phyloP scores from a whole-genome alignment of 2,797 vertebrate genomes.

The Hydrocynus forskahlii region DNA sequence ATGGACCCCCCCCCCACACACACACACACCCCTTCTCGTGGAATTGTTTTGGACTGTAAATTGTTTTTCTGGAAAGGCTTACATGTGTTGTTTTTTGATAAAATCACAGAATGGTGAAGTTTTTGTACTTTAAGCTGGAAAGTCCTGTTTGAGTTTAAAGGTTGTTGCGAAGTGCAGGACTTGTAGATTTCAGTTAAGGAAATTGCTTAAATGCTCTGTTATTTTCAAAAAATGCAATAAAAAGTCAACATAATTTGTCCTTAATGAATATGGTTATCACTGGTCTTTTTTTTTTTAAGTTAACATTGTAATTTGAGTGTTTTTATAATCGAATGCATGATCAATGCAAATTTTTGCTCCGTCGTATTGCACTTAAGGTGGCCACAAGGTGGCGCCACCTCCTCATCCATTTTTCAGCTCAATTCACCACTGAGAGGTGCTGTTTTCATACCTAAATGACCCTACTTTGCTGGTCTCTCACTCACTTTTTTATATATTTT shows the following conservation, averaged over 20 bases:
- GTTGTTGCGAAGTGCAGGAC: neutral
- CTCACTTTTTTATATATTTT: neutral
- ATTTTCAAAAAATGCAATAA: slow-evolving; percentile 30
- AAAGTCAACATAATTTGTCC: neutral
- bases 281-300: neutral
- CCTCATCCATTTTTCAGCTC: neutral
- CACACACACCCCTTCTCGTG: neutral
- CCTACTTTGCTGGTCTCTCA: neutral
- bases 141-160: neutral
- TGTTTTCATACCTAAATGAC: neutral
- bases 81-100: slow-evolving; percentile 12
- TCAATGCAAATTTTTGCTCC: neutral
- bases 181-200: slow-evolving; percentile 27
- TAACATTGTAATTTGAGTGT: neutral
- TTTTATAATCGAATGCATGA: neutral
- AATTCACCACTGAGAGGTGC: neutral
- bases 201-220: slow-evolving; percentile 12
- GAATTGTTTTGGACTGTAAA: slow-evolving; percentile 37
- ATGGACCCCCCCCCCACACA: neutral
- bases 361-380: neutral
- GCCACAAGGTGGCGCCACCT: slow-evolving; percentile 34
- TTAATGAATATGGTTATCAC: neutral
- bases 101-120: slow-evolving; percentile 12
- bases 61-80: slow-evolving; percentile 17
- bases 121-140: slow-evolving; percentile 36